Base-by-base conservation (phyloP, 1,140 invertebrate species). In the Aculops lycopersici region DNA sequence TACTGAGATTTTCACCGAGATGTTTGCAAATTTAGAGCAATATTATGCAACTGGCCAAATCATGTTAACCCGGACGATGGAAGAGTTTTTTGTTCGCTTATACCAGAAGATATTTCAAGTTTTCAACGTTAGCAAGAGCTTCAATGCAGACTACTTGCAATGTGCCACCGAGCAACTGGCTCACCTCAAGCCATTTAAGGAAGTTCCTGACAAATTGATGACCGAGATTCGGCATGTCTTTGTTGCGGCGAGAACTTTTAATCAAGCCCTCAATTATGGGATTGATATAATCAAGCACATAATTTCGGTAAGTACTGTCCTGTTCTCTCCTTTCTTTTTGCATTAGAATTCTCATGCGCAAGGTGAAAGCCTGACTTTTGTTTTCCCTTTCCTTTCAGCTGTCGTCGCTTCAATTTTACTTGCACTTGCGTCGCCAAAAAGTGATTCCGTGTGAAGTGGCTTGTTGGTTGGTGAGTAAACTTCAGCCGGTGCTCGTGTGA, bases 21-120 rank as follows among this genome's bases (percentile, higher is more conserved):
- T 95, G 31, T 95, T 88, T 58, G 67, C 68, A 44, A 70, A 86
- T 49, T 61, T 95, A 45, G 78, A 84, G 52, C 69, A 67, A 46
- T 95, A 92, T 55, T 90, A 86, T 59, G 61, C 64, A 2, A 69
- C 68, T 44, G 80, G 80, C 15, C 61, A 71, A 48, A 66, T 75
- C 8, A 70, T 84, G 53, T 65, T 94, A 12, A 66, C 72, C 21
- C 69, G 71, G 15, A 72, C 75, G 16, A 72, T 94, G 70, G 75
- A 92, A 47, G 68, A 68, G 41, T 95, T 95, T 61, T 95, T 94
- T 61, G 71, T 68, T 39, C 73, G 70, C 3, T 67, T 94, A 0
- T 84, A 92, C 53, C 73, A 84, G 56, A 80, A 78, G 54, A 92
- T 95, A 81, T 94, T 94, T 58, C 44, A 47, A 43, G 79, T 92